phyloP scores from a whole-genome alignment of 37 sponge, comb jelly and placozoan species.

The Oscarella lobularis region DNA sequence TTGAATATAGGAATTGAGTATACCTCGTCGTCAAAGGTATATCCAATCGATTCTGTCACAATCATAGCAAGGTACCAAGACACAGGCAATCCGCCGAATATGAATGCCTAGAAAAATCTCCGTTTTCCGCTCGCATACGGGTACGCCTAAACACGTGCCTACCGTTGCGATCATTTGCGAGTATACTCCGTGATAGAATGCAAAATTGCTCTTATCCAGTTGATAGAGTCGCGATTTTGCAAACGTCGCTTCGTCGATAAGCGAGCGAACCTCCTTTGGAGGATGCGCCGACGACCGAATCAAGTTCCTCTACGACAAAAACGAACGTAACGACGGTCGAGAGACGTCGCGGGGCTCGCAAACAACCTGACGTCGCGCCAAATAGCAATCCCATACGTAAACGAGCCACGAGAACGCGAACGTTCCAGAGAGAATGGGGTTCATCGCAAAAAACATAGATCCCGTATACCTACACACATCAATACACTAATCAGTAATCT shows the following conservation, averaged over 20 bases:
- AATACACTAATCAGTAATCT: too few species aligned
- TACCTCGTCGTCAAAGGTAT: background rate
- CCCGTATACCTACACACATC: too few species aligned
- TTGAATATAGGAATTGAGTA: background rate
- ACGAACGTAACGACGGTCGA: background rate
- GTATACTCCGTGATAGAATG: conserved; percentile 30
- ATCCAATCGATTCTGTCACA: background rate
- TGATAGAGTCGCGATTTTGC: conserved; percentile 67
- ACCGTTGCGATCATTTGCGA: conserved; percentile 39
- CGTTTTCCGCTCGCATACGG: too few species aligned
- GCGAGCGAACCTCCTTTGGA: conserved; percentile 44
- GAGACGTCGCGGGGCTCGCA: background rate
- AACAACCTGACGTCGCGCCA: background rate
- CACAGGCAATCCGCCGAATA: background rate
- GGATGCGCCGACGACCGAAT: background rate
- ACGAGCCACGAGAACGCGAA: background rate
- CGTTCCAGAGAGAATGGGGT: too few species aligned
- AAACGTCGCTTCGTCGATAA: conserved; percentile 57
- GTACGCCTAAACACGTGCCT: background rate
- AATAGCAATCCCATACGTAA: background rate
- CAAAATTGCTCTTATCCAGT: conserved; percentile 75
- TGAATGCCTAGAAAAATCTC: background rate
- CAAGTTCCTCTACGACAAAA: background rate
- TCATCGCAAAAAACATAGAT: too few species aligned
- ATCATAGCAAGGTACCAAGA: background rate